Evolutionary conservation across 1,140 invertebrate genomes (phyloP), one percentile per base, ranked within the genome.

Genomic region (Cydia fagiglandana): DNA sequence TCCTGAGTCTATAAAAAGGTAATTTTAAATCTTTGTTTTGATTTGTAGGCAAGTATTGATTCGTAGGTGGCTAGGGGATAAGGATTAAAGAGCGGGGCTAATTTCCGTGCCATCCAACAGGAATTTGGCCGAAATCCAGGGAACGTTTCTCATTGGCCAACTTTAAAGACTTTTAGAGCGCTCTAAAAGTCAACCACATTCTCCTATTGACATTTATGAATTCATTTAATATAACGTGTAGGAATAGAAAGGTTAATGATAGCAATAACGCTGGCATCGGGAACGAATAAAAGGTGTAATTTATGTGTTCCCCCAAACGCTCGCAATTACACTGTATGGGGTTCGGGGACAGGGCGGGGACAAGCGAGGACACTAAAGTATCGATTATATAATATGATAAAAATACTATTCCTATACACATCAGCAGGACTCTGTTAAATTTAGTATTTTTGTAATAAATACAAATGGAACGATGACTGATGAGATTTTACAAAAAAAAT

Each of bases 221-320:
- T 68, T 68, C 30, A 38, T 68, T 68, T 68, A 68, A 68, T 68
- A 70, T 34, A 70, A 70, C 17, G 30, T 66, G 66, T 70, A 70
- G 64, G 28, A 66, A 66, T 70, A 70, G 66, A 70, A 70, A 70
- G 79, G 81, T 81, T 88, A 88, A 88, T 88, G 86, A 86, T 82
- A 84, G 88, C 86, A 87, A 88, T 90, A 88, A 84, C 80, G 82
- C 80, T 80, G 77, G 84, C 84, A 86, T 88, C 84, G 84, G 81
- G 84, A 84, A 87, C 84, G 88, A 86, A 89, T 91, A 88, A 87
- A 89, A 89, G 84, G 86, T 87, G 84, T 88, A 88, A 91, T 91
- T 89, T 91, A 91, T 91, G 87, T 84, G 82, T 83, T 83, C 79
- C 84, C 86, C 88, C 79, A 87, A 89, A 84, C 82, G 85, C 81